These are phyloP conservation scores for Agonopterix subpropinquella DNA, from an alignment of 2,888 invertebrate genomes.

Conservation along the genomic window DNA sequence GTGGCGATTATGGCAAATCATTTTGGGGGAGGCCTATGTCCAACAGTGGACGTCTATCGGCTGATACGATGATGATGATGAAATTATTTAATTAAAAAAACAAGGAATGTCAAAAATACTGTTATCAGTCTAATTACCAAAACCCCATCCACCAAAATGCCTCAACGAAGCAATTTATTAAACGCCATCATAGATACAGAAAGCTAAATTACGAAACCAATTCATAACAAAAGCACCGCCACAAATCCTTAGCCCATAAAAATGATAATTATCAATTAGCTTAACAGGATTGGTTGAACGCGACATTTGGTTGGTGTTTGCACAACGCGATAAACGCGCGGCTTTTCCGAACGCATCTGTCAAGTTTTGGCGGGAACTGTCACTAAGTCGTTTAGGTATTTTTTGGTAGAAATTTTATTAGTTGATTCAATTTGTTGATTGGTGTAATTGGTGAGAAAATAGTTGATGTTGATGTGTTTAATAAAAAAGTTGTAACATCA, in stretches of 20 bases:
- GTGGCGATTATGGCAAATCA: too few relatives aligned
- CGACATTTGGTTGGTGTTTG: conserved; percentile 68
- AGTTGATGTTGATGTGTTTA: too few relatives aligned
- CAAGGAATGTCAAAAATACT: too few relatives aligned
- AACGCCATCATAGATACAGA: conserved; percentile 3
- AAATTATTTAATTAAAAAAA: too few relatives aligned
- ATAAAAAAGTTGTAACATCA: too few relatives aligned
- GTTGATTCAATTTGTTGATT: not conserved
- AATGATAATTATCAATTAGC: conserved; percentile 70
- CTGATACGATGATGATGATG: too few relatives aligned
- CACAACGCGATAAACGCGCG: conserved; percentile 51
- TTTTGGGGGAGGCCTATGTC: too few relatives aligned
- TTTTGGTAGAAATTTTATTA: conserved; percentile 13
- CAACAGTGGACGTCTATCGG: too few relatives aligned
- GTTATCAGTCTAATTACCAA: too few relatives aligned
- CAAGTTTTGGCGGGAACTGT: conserved; percentile 33
- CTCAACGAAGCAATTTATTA: not conserved
- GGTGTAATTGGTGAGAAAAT: too few relatives aligned
- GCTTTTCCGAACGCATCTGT: conserved; percentile 42
- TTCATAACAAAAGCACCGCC: conserved; percentile 28
- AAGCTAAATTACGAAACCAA: conserved; percentile 26
- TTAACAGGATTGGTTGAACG: conserved; percentile 29
- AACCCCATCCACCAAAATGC: too few relatives aligned
- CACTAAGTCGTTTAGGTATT: conserved; percentile 12
- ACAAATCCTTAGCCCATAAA: conserved; percentile 52